A percentile compares a stretch with the other conserved stretches of the same genome.
phyloP scores from a whole-genome alignment of 2,113 vertebrate genomes.

The Phrynocephalus versicolor region DNA sequence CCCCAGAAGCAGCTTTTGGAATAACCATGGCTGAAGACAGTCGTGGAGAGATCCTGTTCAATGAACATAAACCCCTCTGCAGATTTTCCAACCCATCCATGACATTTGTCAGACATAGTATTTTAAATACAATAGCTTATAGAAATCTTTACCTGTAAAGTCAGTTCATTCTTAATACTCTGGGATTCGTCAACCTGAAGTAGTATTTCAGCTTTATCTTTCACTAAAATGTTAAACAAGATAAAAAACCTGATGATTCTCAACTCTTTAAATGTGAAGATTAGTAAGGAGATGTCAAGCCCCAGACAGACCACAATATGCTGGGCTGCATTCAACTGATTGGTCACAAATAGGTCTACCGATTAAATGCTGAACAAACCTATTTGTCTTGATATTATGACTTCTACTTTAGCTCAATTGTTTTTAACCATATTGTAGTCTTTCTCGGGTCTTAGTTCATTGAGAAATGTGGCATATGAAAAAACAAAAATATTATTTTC shows the following conservation, averaged over 20 bases:
- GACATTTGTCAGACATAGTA: neutral
- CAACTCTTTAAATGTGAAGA: neutral
- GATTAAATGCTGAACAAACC: neutral
- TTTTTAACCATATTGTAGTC: too few relatives aligned
- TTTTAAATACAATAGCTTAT: neutral
- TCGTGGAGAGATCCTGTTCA: neutral
- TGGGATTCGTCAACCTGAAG: conserved; percentile 88
- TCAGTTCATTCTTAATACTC: conserved; percentile 92
- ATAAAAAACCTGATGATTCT: conserved; percentile 1
- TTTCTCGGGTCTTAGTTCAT: too few relatives aligned
- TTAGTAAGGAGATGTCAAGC: neutral
- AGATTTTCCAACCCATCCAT: neutral
- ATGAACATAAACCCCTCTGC: neutral
- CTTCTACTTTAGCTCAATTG: too few relatives aligned
- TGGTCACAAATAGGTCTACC: neutral
- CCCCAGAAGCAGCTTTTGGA: neutral
- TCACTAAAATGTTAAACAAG: conserved; percentile 79
- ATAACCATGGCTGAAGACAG: neutral
- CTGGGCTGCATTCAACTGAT: neutral
- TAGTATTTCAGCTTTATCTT: conserved; percentile 95
- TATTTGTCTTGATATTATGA: neutral
- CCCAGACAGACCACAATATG: neutral
- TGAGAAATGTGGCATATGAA: too few relatives aligned
- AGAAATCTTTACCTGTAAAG: conserved; percentile 79
- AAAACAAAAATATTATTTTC: neutral